Evolutionary conservation across 2,888 invertebrate genomes (phyloP).

Genomic region (Lasioglossum marginatum): DNA sequence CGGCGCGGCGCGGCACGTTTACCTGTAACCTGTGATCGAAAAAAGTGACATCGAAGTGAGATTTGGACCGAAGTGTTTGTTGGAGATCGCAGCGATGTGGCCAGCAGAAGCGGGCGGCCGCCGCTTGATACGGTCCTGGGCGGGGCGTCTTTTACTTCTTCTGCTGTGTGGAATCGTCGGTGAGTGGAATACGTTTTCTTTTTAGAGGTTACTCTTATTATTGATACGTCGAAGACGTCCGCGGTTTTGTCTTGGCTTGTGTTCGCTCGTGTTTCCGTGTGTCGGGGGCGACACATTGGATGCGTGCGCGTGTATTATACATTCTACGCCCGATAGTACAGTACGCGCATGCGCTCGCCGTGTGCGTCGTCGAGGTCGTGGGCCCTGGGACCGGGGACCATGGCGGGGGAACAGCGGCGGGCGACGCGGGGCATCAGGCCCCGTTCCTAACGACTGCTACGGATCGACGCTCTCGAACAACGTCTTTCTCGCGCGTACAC

Average conservation of each 20-base stretch:
- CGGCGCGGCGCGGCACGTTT: no score
- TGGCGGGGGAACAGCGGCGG: slow-evolving; percentile 3
- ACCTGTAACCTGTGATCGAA: no score
- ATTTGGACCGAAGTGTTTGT: no score
- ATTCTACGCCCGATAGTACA: not conserved
- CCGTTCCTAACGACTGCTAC: slow-evolving; percentile 36
- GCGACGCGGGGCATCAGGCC: slow-evolving; percentile 55
- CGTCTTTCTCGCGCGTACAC: not conserved
- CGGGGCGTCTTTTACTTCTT: slow-evolving; percentile 70
- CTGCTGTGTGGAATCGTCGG: slow-evolving; percentile 77
- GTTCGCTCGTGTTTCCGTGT: slow-evolving; percentile 16
- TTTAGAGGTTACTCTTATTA: slow-evolving; percentile 34
- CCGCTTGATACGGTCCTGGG: slow-evolving; percentile 61
- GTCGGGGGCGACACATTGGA: slow-evolving; percentile 12
- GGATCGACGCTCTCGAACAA: slow-evolving; percentile 1
- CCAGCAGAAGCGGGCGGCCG: slow-evolving; percentile 16
- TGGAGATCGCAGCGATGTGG: slow-evolving; percentile 12
- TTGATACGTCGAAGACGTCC: not conserved
- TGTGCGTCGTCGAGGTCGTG: slow-evolving; percentile 38
- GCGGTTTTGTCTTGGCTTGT: not conserved
- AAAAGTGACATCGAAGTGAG: no score
- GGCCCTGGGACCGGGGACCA: not conserved
- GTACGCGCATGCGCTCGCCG: slow-evolving; percentile 43
- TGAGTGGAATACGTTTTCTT: slow-evolving; percentile 72
- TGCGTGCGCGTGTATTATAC: slow-evolving; percentile 17